These are phyloP conservation scores for Scatophagus argus DNA, from an alignment of 2,113 vertebrate genomes.

Conservation along the genomic window DNA sequence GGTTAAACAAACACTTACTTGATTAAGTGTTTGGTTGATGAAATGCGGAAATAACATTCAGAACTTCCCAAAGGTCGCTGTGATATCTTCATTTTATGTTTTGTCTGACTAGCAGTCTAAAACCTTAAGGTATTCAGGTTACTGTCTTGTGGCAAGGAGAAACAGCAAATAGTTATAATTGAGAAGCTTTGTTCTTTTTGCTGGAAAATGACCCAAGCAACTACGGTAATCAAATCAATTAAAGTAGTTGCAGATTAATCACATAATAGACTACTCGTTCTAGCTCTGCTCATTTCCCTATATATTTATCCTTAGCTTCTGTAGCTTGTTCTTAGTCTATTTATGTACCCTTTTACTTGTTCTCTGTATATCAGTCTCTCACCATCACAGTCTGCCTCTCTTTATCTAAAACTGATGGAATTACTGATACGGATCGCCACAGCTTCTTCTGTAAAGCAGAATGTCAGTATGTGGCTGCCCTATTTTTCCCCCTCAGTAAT, in stretches of 20 bases:
- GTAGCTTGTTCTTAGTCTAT: not conserved
- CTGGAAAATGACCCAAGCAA: no score
- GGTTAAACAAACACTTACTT: not conserved
- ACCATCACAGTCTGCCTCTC: constrained; percentile 9
- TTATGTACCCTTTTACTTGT: not conserved
- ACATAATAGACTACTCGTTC: not conserved
- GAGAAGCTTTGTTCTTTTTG: no score
- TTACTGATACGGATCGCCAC: constrained; percentile 48
- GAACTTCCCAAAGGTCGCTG: not conserved
- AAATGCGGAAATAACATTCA: not conserved
- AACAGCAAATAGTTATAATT: not conserved
- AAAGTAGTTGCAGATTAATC: not conserved
- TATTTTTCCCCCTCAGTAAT: constrained; percentile 42
- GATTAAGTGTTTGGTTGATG: not conserved
- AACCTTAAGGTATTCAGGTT: not conserved
- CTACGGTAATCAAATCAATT: no score
- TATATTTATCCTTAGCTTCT: no score
- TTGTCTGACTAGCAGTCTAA: not conserved
- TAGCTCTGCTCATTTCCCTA: not conserved
- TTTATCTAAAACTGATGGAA: constrained; percentile 38
- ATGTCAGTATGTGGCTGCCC: constrained; percentile 31
- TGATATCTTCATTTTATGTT: not conserved
- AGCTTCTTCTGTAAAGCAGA: constrained; percentile 33
- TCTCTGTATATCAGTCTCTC: not conserved
- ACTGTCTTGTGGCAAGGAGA: not conserved